Percentiles rank a stretch among this genome's conserved stretches.
These are phyloP conservation scores for Acrocyrtus sp. DNA, from an alignment of 2,888 invertebrate genomes.

Conservation along the genomic window DNA sequence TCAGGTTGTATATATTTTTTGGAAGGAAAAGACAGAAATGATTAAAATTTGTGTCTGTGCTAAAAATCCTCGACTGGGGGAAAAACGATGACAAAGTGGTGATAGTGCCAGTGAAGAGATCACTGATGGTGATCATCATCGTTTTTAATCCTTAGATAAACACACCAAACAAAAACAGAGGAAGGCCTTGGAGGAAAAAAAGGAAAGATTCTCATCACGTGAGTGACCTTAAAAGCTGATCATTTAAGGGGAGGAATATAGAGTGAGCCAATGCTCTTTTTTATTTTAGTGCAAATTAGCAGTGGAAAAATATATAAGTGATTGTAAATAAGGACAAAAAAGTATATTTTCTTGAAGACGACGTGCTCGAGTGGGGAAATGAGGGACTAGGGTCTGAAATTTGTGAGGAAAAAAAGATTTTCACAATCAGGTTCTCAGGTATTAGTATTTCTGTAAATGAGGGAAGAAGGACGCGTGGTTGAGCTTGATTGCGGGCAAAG, in stretches of 20 bases:
- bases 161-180: slow-evolving; percentile 17
- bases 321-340: slow-evolving; percentile 33
- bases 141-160: slow-evolving; percentile 52
- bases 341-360: slow-evolving; percentile 9
- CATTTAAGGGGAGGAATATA: too few species aligned
- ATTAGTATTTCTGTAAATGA: background rate
- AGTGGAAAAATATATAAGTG: slow-evolving; percentile 7
- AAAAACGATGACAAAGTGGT: slow-evolving; percentile 9
- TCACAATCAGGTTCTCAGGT: background rate
- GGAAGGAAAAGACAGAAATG: slow-evolving; percentile 6
- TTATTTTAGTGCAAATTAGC: background rate
- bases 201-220: background rate
- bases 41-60: too few species aligned
- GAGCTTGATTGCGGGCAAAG: background rate
- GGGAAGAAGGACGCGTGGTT: background rate
- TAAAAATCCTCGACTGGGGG: too few species aligned
- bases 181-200: slow-evolving; percentile 16
- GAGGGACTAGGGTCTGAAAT: background rate
- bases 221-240: too few species aligned
- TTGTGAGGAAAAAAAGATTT: background rate
- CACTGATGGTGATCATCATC: slow-evolving; percentile 31
- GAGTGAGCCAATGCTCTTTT: background rate
- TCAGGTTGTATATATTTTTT: too few species aligned
- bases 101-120: slow-evolving; percentile 22
- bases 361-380: slow-evolving; percentile 37